These are phyloP conservation scores for Notolabrus celidotus DNA, from an alignment of 2,797 vertebrate genomes.

Conservation along the genomic window DNA sequence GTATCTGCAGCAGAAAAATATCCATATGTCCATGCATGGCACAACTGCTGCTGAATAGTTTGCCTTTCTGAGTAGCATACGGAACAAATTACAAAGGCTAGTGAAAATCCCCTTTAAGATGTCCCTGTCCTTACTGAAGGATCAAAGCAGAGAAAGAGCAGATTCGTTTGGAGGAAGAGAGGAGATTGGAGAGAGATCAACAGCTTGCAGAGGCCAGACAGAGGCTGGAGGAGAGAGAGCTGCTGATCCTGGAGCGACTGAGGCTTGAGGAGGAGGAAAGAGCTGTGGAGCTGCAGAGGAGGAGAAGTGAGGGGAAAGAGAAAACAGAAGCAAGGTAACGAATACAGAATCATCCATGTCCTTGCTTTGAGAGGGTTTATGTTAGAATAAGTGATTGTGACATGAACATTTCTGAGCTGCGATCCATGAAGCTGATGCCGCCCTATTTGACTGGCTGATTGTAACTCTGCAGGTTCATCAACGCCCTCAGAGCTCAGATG, in stretches of 20 bases:
- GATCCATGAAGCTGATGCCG: background rate
- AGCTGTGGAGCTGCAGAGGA: conserved; percentile 43
- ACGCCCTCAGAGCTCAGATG: conserved; percentile 67
- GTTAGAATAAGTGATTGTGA: background rate
- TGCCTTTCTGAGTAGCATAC: too few relatives aligned
- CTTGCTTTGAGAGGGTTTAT: background rate
- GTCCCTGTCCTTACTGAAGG: conserved; percentile 73
- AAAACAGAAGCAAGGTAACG: conserved; percentile 86
- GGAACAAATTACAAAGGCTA: too few relatives aligned
- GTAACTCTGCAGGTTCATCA: conserved; percentile 59
- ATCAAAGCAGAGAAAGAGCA: conserved; percentile 91
- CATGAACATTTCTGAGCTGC: background rate
- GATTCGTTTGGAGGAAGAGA: conserved; percentile 86
- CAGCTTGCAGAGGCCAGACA: conserved; percentile 50
- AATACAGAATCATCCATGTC: background rate
- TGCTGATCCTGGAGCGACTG: conserved; percentile 80
- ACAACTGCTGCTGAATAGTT: too few relatives aligned
- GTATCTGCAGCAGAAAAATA: too few relatives aligned
- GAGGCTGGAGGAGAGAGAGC: conserved; percentile 71
- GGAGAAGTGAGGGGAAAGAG: conserved; percentile 74
- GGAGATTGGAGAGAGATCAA: conserved; percentile 67
- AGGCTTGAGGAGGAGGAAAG: conserved; percentile 81
- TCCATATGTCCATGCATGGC: too few relatives aligned
- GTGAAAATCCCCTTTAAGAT: background rate
- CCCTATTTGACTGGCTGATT: background rate